These are phyloP conservation scores for Galagoides demidoff DNA, from an alignment of 2,797 vertebrate genomes.

Conservation along the genomic window DNA sequence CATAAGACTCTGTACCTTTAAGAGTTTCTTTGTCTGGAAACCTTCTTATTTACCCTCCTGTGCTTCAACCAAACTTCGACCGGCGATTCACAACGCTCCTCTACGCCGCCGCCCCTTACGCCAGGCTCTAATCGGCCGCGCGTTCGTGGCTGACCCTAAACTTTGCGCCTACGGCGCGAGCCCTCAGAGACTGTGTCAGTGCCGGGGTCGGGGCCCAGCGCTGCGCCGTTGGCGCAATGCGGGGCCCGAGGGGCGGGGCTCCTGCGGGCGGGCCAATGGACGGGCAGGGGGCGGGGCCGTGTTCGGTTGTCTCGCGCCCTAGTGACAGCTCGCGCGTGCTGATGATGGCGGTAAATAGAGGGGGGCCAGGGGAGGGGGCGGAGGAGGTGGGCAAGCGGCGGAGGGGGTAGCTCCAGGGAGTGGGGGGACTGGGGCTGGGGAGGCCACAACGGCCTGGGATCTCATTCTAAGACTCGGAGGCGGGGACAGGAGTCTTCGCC, in stretches of 20 bases:
- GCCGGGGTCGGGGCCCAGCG: slow-evolving; percentile 60
- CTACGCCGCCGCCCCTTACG: slow-evolving; percentile 54
- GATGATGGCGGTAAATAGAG: slow-evolving; percentile 93
- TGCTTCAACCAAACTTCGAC: slow-evolving; percentile 86
- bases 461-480: slow-evolving; percentile 64
- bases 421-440: slow-evolving; percentile 24
- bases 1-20: slow-evolving; percentile 84
- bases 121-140: slow-evolving; percentile 71
- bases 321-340: slow-evolving; percentile 93
- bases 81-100: slow-evolving; percentile 77
- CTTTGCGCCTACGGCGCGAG: slow-evolving; percentile 20
- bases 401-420: slow-evolving; percentile 56
- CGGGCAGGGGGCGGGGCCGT: slow-evolving; percentile 71
- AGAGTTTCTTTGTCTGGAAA: slow-evolving; percentile 88
- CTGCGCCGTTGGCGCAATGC: slow-evolving; percentile 79
- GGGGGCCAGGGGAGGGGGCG: slow-evolving; percentile 75
- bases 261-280: slow-evolving; percentile 78
- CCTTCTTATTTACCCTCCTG: slow-evolving; percentile 86
- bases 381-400: slow-evolving; percentile 60
- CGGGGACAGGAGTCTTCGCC: slow-evolving; percentile 69
- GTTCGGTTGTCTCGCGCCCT: slow-evolving; percentile 85
- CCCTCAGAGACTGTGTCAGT: neutral
- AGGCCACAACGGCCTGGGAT: slow-evolving; percentile 38
- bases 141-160: slow-evolving; percentile 32
- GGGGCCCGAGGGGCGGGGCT: slow-evolving; percentile 74